Evolutionary conservation across 2,113 vertebrate genomes (phyloP), one percentile per base, ranked within the genome.

Genomic region (Takifugu flavidus): DNA sequence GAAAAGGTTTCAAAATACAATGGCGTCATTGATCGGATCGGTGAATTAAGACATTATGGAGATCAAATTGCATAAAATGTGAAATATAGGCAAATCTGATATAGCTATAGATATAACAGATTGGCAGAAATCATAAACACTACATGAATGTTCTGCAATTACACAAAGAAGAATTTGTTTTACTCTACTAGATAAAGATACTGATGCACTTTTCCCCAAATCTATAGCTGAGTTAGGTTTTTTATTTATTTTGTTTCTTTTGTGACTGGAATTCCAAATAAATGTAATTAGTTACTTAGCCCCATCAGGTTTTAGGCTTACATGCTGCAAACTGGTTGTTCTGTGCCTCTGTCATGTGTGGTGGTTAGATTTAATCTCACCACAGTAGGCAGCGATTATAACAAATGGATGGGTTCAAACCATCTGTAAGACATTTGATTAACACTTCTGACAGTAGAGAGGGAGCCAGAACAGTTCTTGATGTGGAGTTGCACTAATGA

Each of bases 391-490:
- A 78, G 74, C 63, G 65, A 90, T 92, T 90, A 89, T 87, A 86
- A 83, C 89, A 91, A 91, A 87, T 88, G 91, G 88, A 85, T 90
- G 86, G 86, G 77, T 88, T 91, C 89, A 84, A 91, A 90, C 83
- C 84, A 68, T 87, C 85, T 88, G 91, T 89, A 86, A 90, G 86
- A 90, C 86, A 90, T 91, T 89, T 87, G 84, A 89, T 91, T 89
- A 91, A 83, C 72, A 58, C 71, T 53, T 70, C 65, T 15, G 49
- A 85, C 67, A n/a, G 53, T 14, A 49, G 29, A 47, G 60, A 67
- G 47, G 47, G 55, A 55, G 67, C 62, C 65, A 42, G 47, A 76
- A 74, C 76, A 54, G 78, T 68, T 14, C 72, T 76, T 76, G 79
- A 84, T 79, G 76, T 80, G 66, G 71, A 82, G 86, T 65, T 70